Evolutionary conservation across 2,888 invertebrate genomes (phyloP), one percentile per base, ranked within the genome.

Genomic region (Pyrocoelia pectoralis): DNA sequence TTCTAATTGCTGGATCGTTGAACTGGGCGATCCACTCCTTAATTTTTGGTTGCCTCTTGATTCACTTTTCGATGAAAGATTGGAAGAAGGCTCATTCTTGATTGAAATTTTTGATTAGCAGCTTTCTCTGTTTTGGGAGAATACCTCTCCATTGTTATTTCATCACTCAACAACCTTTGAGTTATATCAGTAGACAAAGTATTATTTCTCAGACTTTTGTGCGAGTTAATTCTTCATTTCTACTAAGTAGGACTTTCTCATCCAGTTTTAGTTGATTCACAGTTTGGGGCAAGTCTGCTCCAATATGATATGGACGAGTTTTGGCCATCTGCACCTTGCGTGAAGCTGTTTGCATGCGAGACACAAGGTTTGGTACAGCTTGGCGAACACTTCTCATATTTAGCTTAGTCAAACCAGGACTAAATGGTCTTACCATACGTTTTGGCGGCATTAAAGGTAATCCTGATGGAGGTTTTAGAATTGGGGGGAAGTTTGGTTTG

Each of bases 381-480:
- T 80, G 80, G 51, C 79, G 75, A 17, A 80, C 72, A 61, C 79
- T 79, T 41, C 78, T 73, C 52, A 80, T 75, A 53, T 78, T 80
- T 63, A 81, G 73, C 61, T 81, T 81, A 1, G 77, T 71, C 10
- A 77, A 56, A n/a, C 68, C 66, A 3, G 71, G 71, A 48, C 63
- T 66, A 28, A 72, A 72, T 1, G 74, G 74, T 69, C 81, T 79
- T 12, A 79, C 75, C 6, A 76, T 68, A 13, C 80, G 72, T 65
- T 79, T 81, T 56, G 76, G 80, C 1, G 87, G 86, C 29, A 86
- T 84, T 9, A 86, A 86, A 0, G 88, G 85, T 17, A 87, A 84
- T 1, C 87, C 85, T 0, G 87, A 84, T 73, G 87, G 87, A 69
- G 86, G 85, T 74, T 87, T 88, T 61, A 87, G 78, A 6, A 77